Evolutionary conservation across 2,888 invertebrate species (phyloP).

Genomic region (Acheta domesticus): DNA sequence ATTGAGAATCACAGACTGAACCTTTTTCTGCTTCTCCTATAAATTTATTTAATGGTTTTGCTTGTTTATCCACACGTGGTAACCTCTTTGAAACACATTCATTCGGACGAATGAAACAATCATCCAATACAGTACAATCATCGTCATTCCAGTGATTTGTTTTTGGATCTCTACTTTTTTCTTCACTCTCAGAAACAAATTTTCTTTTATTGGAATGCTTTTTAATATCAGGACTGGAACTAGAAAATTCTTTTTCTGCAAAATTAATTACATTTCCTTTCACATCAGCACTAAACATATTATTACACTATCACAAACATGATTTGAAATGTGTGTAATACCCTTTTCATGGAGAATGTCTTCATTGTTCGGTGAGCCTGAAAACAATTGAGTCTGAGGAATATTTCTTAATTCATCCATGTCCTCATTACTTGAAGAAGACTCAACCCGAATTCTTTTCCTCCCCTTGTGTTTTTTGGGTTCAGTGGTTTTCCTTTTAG

Average conservation of each 20-base stretch:
- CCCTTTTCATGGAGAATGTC: no score
- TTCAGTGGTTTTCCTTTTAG: slow-evolving; percentile 42
- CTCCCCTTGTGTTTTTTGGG: not conserved
- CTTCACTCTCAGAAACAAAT: not conserved
- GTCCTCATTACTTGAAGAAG: not conserved
- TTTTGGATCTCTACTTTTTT: not conserved
- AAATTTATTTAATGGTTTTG: no score
- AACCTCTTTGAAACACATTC: not conserved
- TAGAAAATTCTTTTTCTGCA: not conserved
- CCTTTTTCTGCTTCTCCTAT: not conserved
- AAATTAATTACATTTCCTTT: not conserved
- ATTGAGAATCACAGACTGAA: not conserved
- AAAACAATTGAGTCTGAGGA: no score
- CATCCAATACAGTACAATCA: not conserved
- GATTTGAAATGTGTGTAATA: no score
- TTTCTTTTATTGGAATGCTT: not conserved
- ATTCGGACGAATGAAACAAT: not conserved
- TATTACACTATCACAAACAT: not conserved
- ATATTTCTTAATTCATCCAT: no score
- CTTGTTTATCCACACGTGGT: no score
- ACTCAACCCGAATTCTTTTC: not conserved
- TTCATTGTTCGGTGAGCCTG: no score
- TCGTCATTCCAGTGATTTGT: not conserved
- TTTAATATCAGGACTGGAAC: not conserved
- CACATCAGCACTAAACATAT: not conserved